Evolutionary conservation across 1,140 invertebrate species (phyloP).

Genomic region (Chironomus striatipennis): DNA sequence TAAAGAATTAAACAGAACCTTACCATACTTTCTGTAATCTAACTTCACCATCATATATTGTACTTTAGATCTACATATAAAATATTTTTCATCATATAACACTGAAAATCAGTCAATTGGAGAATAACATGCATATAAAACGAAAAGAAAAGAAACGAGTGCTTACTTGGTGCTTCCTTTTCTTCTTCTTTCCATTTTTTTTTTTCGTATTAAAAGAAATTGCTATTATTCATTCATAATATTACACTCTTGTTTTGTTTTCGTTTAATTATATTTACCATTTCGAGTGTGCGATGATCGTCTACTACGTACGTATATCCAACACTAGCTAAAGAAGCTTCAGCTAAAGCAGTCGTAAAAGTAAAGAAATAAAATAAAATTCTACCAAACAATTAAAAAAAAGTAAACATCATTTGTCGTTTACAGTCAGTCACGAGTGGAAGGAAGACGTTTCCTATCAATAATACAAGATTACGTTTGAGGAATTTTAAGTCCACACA

Average conservation of each 20-base stretch:
- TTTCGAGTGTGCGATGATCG: neutral
- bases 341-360: neutral
- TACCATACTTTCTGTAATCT: neutral
- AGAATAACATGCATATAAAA: neutral
- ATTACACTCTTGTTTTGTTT: constrained; percentile 8
- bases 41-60: neutral
- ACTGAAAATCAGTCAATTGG: constrained; percentile 13
- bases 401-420: constrained; percentile 1
- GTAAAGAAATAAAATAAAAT: neutral
- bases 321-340: neutral
- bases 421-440: neutral
- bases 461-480: too few species aligned
- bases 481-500: too few species aligned
- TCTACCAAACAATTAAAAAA: neutral
- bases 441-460: neutral
- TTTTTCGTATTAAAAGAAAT: neutral
- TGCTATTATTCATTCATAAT: constrained; percentile 14
- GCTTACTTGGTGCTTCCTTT: constrained; percentile 11
- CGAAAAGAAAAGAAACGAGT: neutral
- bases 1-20: neutral
- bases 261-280: constrained; percentile 14
- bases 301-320: neutral
- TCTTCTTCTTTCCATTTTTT: neutral
- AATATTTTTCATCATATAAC: neutral
- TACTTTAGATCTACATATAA: too few species aligned